phyloP scores from a whole-genome alignment of 2,113 vertebrate genomes.

The Lampris megalopsis region DNA sequence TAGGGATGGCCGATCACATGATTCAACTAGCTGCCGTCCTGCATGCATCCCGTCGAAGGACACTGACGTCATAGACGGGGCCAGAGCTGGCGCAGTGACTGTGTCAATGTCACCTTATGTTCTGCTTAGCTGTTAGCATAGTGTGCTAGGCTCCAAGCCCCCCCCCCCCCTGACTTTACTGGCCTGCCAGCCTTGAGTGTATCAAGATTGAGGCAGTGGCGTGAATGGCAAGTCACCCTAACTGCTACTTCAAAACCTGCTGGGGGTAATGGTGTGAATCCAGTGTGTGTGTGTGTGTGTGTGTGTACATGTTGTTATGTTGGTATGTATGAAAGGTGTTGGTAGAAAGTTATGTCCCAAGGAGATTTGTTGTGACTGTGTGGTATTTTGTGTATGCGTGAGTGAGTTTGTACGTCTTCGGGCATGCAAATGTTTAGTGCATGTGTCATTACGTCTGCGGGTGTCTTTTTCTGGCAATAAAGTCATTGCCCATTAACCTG shows the following conservation, averaged over 20 bases:
- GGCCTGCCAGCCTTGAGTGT: constrained; percentile 67
- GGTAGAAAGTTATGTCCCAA: no score
- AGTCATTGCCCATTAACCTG: constrained; percentile 80
- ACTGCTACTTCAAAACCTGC: constrained; percentile 72
- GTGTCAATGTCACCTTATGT: constrained; percentile 80
- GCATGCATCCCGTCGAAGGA: constrained; percentile 58
- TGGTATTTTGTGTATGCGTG: no score
- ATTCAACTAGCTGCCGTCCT: constrained; percentile 55
- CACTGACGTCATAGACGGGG: constrained; percentile 69
- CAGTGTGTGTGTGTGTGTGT: constrained; percentile 27
- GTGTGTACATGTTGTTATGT: no score
- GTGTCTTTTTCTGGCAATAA: constrained; percentile 77
- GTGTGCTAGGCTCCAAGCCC: constrained; percentile 35
- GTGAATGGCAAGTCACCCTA: constrained; percentile 75
- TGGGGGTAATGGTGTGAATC: constrained; percentile 73
- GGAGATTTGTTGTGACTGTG: no score
- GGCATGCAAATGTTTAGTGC: constrained; percentile 38
- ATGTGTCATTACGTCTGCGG: constrained; percentile 65
- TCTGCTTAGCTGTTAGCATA: constrained; percentile 74
- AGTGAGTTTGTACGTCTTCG: no score
- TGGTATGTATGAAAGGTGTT: no score
- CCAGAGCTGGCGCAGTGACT: constrained; percentile 67
- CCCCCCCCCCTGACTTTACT: constrained; percentile 45
- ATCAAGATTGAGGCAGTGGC: constrained; percentile 61
- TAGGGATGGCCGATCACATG: constrained; percentile 67